phyloP scores from a whole-genome alignment of 2,113 vertebrate species.

The Corythaixoides concolor region DNA sequence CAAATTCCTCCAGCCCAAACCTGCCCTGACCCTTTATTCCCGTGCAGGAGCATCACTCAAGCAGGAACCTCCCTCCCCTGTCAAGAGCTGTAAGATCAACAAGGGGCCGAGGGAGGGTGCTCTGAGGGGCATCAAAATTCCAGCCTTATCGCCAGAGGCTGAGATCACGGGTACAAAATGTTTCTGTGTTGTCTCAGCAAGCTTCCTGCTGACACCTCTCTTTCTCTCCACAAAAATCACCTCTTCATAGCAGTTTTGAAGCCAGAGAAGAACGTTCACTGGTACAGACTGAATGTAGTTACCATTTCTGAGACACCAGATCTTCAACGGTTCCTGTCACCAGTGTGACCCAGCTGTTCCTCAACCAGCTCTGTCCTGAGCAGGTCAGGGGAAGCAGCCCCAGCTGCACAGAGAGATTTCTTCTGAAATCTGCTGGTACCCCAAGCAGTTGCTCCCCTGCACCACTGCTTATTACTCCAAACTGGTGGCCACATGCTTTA shows the following conservation, averaged over 20 bases:
- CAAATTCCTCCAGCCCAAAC: not conserved
- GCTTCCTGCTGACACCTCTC: constrained; percentile 11
- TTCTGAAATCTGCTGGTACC: not conserved
- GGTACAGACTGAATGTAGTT: not conserved
- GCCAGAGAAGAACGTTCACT: not conserved
- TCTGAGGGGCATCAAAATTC: constrained; percentile 8
- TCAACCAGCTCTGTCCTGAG: not conserved
- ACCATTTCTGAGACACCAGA: not conserved
- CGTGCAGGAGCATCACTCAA: not conserved
- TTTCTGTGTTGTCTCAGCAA: constrained; percentile 41
- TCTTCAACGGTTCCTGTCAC: not conserved
- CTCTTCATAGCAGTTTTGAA: not conserved
- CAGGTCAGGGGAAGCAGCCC: not conserved
- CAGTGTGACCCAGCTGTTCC: not conserved
- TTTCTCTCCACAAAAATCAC: not conserved
- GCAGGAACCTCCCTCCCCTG: not conserved
- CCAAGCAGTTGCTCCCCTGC: not conserved
- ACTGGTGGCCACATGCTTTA: not conserved
- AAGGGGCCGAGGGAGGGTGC: not conserved
- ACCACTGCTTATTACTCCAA: accelerated
- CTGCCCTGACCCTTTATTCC: not conserved
- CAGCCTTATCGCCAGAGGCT: constrained; percentile 50
- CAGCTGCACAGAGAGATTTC: not conserved
- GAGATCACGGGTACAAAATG: constrained; percentile 27
- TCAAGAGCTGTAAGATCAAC: not conserved